A percentile compares a stretch with the other conserved stretches of the same genome.
phyloP scores from a whole-genome alignment of 2,113 vertebrate genomes.

The Calyptomena viridis region DNA sequence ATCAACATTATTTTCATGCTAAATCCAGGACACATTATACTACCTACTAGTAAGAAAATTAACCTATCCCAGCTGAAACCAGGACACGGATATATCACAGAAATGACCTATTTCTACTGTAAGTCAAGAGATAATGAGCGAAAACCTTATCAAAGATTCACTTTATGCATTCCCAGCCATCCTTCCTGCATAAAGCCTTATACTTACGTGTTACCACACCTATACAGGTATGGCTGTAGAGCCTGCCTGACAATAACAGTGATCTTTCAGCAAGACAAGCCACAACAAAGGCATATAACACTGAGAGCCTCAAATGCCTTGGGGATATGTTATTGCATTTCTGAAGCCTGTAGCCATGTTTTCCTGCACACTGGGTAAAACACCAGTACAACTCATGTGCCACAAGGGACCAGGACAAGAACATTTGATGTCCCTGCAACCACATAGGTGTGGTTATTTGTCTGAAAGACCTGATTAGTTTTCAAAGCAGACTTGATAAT shows the following conservation, averaged over 20 bases:
- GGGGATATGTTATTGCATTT: neutral
- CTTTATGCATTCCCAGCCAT: neutral
- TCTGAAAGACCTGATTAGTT: neutral
- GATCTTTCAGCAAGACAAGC: neutral
- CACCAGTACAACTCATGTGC: neutral
- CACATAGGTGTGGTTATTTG: neutral
- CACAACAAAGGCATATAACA: neutral
- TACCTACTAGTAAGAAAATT: neutral
- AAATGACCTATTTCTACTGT: neutral
- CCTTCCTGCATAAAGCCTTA: neutral
- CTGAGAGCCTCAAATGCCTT: neutral
- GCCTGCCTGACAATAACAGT: neutral
- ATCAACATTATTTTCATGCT: neutral
- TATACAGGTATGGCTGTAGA: neutral
- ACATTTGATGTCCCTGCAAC: neutral
- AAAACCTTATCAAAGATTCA: neutral
- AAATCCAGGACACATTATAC: neutral
- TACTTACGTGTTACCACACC: rapidly evolving
- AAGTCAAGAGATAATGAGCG: neutral
- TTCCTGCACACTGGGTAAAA: neutral
- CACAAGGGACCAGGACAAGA: neutral
- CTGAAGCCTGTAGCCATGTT: rapidly evolving
- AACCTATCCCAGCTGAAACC: neutral
- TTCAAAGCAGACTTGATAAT: neutral
- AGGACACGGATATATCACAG: neutral